Base-by-base conservation (phyloP, 2,113 vertebrate species). In the Leptosomus discolor region DNA sequence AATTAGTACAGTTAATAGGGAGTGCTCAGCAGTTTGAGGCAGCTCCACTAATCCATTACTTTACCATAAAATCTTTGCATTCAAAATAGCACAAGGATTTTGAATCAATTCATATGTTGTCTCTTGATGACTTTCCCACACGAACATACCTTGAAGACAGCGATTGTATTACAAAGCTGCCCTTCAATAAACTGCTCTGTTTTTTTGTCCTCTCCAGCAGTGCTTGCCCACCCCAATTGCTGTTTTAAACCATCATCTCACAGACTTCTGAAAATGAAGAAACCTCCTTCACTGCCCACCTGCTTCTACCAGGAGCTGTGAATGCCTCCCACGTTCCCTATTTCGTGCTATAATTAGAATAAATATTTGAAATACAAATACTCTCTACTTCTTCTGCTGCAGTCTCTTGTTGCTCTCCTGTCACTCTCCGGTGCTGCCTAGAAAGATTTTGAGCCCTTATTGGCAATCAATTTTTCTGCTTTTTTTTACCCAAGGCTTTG, bases 321-420 rank as follows among this genome's bases (percentile, higher is more conserved):
- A 84, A 94, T 4, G 4, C 74, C 70, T 93, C 93, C 93, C 45
- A 95, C 88, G 79, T 53, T 87, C 87, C 74, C 51, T 67, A 41
- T 90, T 94, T 85, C 18, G 65, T 56, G 41, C 37, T 96, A 96
- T 95, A 95, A 94, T 97, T 96, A 94, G 86, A 75, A 75, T 34
- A 96, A 96, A 97, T 91, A 85, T 85, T 90, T 87, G 41, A 97
- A 92, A 92, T 79, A 94, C 78, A 92, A 92, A 92, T 95, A 77
- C 54, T 91, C 71, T 80, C 32, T 84, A 20, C 57, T 77, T 92
- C 56, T 86, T 4, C 27, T 80, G 8, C 30, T 80, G 54, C 43
- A 77, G 22, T 54, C 45, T 77, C 73, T 90, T 70, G 48, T 77
- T 92, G 18, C 37, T 88, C 23, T 82, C 21, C 58, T 71, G 81